phyloP scores from a whole-genome alignment of 2,113 vertebrate species.

The Triplophysa rosa region DNA sequence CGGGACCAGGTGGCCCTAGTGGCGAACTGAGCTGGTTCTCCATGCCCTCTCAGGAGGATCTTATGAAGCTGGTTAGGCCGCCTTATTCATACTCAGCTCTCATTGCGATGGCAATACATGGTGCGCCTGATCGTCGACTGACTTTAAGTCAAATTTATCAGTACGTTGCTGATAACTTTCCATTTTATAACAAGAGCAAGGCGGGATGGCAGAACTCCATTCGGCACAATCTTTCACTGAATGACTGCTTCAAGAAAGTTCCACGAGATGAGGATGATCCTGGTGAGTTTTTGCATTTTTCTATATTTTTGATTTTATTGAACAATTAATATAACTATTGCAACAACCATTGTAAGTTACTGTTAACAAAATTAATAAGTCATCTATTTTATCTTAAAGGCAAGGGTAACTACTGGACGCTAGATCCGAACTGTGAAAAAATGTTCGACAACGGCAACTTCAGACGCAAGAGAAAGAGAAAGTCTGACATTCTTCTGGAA shows the following conservation, averaged over 20 bases:
- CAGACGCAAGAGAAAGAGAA: constrained; percentile 96
- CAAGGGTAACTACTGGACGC: constrained; percentile 98
- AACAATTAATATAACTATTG: background rate
- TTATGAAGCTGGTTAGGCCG: constrained; percentile 96
- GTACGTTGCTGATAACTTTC: constrained; percentile 97
- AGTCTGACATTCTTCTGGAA: constrained; percentile 79
- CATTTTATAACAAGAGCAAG: constrained; percentile 98
- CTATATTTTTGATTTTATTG: background rate
- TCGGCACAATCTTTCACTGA: constrained; percentile 91
- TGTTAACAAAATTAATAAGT: background rate
- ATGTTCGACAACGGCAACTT: constrained; percentile 99
- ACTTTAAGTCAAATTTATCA: constrained; percentile 99
- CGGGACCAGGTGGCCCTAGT: constrained; percentile 76
- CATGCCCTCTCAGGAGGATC: constrained; percentile 93
- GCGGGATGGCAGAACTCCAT: constrained; percentile 97
- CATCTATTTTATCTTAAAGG: constrained; percentile 70
- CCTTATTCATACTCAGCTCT: constrained; percentile 98
- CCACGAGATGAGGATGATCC: constrained; percentile 96
- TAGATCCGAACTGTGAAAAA: constrained; percentile 98
- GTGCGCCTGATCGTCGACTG: constrained; percentile 88
- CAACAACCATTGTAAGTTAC: background rate
- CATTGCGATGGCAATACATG: constrained; percentile 98
- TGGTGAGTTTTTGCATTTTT: constrained; percentile 71
- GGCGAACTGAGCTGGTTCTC: constrained; percentile 93
- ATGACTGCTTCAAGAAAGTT: constrained; percentile 97